phyloP scores from a whole-genome alignment of 1,140 invertebrate genomes.

The Drosophila pseudoobscura region DNA sequence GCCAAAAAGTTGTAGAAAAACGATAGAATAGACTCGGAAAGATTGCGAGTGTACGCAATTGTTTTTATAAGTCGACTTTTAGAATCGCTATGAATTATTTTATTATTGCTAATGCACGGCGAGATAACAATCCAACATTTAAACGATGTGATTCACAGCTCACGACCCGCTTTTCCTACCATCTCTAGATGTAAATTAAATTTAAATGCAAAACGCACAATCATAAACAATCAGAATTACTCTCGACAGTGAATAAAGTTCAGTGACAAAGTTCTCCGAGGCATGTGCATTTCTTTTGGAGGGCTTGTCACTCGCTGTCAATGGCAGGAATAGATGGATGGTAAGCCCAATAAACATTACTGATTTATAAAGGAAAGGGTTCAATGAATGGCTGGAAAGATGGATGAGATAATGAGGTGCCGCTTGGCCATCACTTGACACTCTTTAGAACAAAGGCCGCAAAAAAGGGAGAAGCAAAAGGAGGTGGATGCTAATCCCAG shows the following conservation, averaged over 20 bases:
- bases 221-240: conserved; percentile 17
- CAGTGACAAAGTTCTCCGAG: conserved; percentile 21
- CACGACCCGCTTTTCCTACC: conserved; percentile 11
- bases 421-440: conserved; percentile 1
- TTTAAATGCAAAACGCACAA: conserved; percentile 38
- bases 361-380: conserved; percentile 34
- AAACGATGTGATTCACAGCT: too few species aligned
- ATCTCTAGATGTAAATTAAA: conserved; percentile 16
- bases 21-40: too few species aligned
- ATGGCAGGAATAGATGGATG: conserved; percentile 6
- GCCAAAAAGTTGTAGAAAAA: too few species aligned
- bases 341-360: conserved; percentile 7
- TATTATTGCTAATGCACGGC: too few species aligned
- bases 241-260: conserved; percentile 28
- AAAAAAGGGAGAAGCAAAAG: neutral
- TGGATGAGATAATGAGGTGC: conserved; percentile 22
- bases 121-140: too few species aligned
- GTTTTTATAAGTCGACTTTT: too few species aligned
- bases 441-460: conserved; percentile 13
- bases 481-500: conserved; percentile 42
- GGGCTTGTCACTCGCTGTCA: conserved; percentile 20
- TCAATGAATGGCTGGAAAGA: conserved; percentile 7
- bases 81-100: too few species aligned
- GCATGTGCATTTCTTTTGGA: conserved; percentile 32
- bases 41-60: too few species aligned